A percentile compares a stretch with the other conserved stretches of the same genome.
Conservation (phyloP, 1,140 invertebrate genomes). For the Chymomyza costata region DNA sequence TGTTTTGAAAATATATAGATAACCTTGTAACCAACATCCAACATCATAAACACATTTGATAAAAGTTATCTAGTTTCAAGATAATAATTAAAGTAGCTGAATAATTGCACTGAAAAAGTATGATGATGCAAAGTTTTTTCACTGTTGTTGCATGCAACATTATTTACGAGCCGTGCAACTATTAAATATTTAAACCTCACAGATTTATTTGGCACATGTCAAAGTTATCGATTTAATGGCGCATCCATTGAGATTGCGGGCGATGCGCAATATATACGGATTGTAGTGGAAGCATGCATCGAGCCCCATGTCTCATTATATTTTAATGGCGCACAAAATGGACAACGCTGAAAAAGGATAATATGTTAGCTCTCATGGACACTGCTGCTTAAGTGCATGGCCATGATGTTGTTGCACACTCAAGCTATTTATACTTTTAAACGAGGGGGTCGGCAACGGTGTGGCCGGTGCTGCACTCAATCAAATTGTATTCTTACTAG, state of each 20-base stretch:
- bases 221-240: slow-evolving; percentile 54
- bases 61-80: slow-evolving; percentile 14
- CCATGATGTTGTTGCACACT: no score
- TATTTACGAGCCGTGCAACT: slow-evolving; percentile 6
- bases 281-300: slow-evolving; percentile 7
- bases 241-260: slow-evolving; percentile 19
- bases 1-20: slow-evolving; percentile 30
- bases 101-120: slow-evolving; percentile 1
- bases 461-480: no score
- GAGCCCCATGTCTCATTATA: slow-evolving; percentile 37
- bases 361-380: no score
- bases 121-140: no score
- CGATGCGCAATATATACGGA: no score
- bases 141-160: slow-evolving; percentile 19
- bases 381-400: no score
- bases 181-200: slow-evolving; percentile 41
- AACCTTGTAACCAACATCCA: slow-evolving; percentile 19
- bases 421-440: no score
- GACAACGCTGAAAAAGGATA: not conserved
- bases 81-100: slow-evolving; percentile 37
- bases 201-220: slow-evolving; percentile 31
- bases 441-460: no score
- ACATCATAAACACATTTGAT: slow-evolving; percentile 20
- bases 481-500: no score
- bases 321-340: slow-evolving; percentile 42